These are phyloP conservation scores for Onchidella celtica DNA, from an alignment of 2,888 invertebrate species.

Conservation along the genomic window DNA sequence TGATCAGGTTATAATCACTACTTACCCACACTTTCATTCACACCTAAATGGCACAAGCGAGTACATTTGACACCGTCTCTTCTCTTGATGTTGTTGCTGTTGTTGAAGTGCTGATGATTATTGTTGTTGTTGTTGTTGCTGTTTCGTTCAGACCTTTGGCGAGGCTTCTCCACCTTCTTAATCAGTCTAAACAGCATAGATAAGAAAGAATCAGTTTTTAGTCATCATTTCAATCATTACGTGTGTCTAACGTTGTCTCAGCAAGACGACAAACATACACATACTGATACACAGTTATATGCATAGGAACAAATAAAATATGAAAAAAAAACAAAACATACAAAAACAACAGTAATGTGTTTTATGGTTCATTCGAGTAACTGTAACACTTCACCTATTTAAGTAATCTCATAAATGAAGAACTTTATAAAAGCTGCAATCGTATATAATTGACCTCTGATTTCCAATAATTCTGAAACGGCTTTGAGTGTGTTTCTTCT, in stretches of 20 bases:
- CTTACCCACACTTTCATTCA: conserved; percentile 76
- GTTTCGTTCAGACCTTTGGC: conserved; percentile 52
- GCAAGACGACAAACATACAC: too few species aligned
- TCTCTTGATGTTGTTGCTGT: conserved; percentile 52
- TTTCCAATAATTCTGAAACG: too few species aligned
- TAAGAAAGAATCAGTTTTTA: too few species aligned
- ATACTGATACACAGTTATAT: neutral
- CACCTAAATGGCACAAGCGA: conserved; percentile 75
- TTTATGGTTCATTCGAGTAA: too few species aligned
- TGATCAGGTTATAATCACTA: too few species aligned
- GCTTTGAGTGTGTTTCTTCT: too few species aligned
- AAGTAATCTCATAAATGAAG: too few species aligned
- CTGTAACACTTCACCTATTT: neutral
- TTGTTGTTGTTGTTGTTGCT: conserved; percentile 36
- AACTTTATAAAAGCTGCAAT: too few species aligned
- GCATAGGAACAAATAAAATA: neutral
- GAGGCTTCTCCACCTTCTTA: conserved; percentile 51
- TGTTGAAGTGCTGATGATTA: conserved; percentile 5
- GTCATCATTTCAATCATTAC: too few species aligned
- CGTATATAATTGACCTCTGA: too few species aligned
- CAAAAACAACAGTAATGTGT: neutral
- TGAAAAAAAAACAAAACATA: neutral
- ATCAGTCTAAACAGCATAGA: too few species aligned
- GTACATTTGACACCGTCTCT: conserved; percentile 59
- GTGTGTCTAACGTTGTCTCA: too few species aligned